phyloP scores from a whole-genome alignment of 2,113 vertebrate species.

The Furnarius figulus region DNA sequence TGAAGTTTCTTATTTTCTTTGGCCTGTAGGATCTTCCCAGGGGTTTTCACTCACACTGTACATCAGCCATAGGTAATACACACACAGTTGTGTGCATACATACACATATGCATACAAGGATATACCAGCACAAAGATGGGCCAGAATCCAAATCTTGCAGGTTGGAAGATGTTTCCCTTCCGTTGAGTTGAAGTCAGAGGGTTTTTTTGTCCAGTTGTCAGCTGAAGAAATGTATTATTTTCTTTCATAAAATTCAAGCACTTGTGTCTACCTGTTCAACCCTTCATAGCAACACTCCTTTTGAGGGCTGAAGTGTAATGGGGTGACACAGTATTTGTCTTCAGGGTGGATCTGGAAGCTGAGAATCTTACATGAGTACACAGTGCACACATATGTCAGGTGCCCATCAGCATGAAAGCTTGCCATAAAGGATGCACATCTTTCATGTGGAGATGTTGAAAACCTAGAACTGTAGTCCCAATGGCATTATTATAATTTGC shows the following conservation, averaged over 20 bases:
- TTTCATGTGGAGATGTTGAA: background rate
- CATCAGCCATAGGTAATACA: background rate
- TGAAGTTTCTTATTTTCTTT: background rate
- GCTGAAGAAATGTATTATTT: background rate
- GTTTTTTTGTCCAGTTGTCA: background rate
- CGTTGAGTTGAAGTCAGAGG: background rate
- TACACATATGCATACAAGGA: background rate
- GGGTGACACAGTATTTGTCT: background rate
- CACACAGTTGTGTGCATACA: background rate
- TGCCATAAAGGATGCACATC: background rate
- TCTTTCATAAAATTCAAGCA: background rate
- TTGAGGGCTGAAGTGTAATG: background rate
- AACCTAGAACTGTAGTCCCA: background rate
- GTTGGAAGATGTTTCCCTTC: background rate
- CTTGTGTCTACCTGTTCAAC: background rate
- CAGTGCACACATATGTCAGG: background rate
- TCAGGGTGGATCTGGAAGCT: background rate
- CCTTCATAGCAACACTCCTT: background rate
- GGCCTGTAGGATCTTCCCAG: background rate
- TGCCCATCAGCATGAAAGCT: background rate
- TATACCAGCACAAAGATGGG: background rate
- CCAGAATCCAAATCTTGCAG: background rate
- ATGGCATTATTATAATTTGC: background rate
- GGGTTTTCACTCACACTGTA: background rate
- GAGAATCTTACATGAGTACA: background rate